Percentiles rank a stretch among this genome's conserved stretches.
These are phyloP conservation scores for Agrypnia vestita DNA, from an alignment of 1,140 invertebrate species.

Conservation along the genomic window DNA sequence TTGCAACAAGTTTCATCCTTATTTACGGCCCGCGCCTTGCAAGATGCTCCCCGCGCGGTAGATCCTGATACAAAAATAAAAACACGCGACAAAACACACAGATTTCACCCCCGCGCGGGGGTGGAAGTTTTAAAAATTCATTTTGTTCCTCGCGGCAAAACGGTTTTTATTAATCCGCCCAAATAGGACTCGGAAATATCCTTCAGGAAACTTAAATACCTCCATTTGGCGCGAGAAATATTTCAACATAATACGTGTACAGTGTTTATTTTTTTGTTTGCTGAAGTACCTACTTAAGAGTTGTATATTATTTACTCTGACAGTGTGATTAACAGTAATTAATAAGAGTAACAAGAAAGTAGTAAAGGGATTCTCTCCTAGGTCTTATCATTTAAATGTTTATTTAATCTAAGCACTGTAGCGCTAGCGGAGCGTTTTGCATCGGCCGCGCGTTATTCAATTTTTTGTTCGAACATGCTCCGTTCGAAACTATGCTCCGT, in stretches of 20 bases:
- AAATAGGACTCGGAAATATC: conserved; percentile 13
- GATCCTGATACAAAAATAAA: conserved; percentile 29
- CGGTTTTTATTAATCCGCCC: conserved; percentile 36
- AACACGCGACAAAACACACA: conserved; percentile 33
- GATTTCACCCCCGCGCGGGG: conserved; percentile 17
- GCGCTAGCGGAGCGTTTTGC: no score
- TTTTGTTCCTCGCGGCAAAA: conserved; percentile 20
- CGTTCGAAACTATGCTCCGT: no score
- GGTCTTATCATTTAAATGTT: no score
- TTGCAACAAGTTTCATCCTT: conserved; percentile 58
- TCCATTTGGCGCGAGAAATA: background rate
- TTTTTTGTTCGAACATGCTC: no score
- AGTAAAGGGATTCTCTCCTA: no score
- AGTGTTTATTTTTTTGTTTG: no score
- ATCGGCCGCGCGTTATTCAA: no score
- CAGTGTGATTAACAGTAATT: no score
- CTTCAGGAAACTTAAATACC: conserved; percentile 17
- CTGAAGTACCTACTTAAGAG: no score
- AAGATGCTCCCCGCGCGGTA: conserved; percentile 25
- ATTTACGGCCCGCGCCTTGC: conserved; percentile 48
- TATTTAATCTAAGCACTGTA: no score
- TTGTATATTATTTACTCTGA: no score
- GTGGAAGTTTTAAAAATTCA: conserved; percentile 23
- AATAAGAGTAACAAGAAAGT: background rate
- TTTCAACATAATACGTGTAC: background rate